These are phyloP conservation scores for Lepidostoma basale DNA, from an alignment of 1,140 invertebrate genomes.

Conservation along the genomic window DNA sequence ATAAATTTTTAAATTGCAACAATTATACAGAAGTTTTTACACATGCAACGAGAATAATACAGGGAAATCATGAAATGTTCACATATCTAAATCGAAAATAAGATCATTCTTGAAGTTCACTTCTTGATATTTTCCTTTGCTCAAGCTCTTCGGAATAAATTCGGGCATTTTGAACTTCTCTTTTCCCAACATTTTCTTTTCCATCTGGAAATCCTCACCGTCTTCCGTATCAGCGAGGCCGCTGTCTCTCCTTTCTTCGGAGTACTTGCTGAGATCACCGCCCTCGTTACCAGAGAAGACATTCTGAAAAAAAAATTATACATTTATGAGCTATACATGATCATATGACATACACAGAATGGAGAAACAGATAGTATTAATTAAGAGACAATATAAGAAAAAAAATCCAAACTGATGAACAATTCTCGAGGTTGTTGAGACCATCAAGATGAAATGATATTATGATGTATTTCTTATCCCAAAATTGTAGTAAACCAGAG, in stretches of 20 bases:
- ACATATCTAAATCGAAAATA: conserved; percentile 63
- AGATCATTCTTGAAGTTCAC: conserved; percentile 61
- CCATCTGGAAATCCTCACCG: conserved; percentile 53
- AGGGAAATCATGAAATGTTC: conserved; percentile 17
- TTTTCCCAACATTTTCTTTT: conserved; percentile 46
- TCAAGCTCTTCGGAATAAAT: conserved; percentile 45
- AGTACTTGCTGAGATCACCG: conserved; percentile 1
- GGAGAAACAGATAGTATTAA: too few species aligned
- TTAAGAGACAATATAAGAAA: too few species aligned
- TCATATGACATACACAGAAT: too few species aligned
- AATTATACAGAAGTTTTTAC: not conserved
- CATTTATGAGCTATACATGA: too few species aligned
- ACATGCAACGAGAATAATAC: not conserved
- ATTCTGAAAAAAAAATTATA: conserved; percentile 14
- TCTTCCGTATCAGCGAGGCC: conserved; percentile 58
- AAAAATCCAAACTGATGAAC: too few species aligned
- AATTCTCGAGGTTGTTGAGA: too few species aligned
- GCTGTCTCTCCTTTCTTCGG: conserved; percentile 50
- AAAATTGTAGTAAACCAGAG: too few species aligned
- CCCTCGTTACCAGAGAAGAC: conserved; percentile 7
- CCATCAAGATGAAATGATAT: too few species aligned
- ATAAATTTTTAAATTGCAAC: not conserved
- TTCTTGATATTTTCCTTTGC: conserved; percentile 58
- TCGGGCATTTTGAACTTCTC: not conserved
- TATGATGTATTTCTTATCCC: too few species aligned